Evolutionary conservation across 2,113 vertebrate genomes (phyloP).

Genomic region (Anseranas semipalmata): DNA sequence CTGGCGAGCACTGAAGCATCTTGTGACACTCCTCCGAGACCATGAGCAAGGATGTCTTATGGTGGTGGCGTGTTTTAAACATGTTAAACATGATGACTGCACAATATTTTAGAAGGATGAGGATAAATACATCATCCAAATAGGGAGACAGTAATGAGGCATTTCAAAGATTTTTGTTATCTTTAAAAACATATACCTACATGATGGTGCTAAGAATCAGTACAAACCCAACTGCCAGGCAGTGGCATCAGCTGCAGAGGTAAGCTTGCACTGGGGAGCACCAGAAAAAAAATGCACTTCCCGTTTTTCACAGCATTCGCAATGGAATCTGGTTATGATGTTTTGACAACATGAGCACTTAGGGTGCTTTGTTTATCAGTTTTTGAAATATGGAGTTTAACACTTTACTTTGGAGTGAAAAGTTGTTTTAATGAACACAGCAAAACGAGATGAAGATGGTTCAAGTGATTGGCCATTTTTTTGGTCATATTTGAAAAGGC

Average conservation of each 20-base stretch:
- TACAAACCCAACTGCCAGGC: neutral
- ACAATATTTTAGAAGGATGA: neutral
- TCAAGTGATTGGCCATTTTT: neutral
- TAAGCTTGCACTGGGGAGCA: neutral
- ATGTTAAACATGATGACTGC: neutral
- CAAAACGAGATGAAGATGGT: neutral
- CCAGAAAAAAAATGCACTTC: neutral
- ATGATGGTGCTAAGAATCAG: neutral
- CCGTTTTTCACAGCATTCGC: neutral
- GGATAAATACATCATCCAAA: neutral
- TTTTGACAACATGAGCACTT: neutral
- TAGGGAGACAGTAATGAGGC: neutral
- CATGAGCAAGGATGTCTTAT: neutral
- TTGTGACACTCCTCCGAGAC: neutral
- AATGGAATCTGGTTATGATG: neutral
- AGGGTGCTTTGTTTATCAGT: neutral
- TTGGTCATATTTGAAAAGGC: neutral
- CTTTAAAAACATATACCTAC: neutral
- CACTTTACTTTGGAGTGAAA: neutral
- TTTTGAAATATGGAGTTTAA: neutral
- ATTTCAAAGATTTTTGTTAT: neutral
- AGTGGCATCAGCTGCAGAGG: neutral
- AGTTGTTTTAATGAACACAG: neutral
- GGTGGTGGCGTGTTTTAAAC: neutral
- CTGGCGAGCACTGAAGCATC: neutral